phyloP scores from a whole-genome alignment of 2,113 vertebrate species.

The Nycticorax nycticorax region DNA sequence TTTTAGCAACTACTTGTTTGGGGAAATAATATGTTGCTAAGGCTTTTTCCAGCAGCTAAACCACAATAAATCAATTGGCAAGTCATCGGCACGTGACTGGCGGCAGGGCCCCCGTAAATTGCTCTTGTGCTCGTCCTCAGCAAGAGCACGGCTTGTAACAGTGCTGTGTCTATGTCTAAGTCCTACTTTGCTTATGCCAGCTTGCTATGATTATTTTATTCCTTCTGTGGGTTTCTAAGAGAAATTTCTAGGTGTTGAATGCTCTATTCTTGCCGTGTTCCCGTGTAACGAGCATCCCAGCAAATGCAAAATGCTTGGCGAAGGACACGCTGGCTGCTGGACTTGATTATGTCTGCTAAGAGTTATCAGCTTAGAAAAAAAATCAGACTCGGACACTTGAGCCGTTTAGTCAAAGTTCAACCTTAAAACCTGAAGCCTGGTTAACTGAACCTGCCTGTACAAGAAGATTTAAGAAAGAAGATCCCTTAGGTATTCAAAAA shows the following conservation, averaged over 20 bases:
- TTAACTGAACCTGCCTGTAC: not conserved
- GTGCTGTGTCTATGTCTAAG: rapidly evolving
- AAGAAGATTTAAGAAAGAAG: not conserved
- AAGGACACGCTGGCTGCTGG: not conserved
- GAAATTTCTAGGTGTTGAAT: not conserved
- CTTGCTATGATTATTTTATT: not conserved
- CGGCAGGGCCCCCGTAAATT: not conserved
- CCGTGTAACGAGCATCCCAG: rapidly evolving
- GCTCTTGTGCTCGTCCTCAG: not conserved
- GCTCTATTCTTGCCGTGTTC: not conserved
- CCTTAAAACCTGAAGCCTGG: not conserved
- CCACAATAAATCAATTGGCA: not conserved
- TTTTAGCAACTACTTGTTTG: not conserved
- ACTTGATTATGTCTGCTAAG: not conserved
- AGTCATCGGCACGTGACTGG: not conserved
- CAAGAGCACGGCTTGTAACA: rapidly evolving
- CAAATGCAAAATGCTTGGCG: not conserved
- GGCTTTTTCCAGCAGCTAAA: not conserved
- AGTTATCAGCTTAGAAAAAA: not conserved
- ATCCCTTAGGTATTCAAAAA: not conserved
- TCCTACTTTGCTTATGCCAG: not conserved
- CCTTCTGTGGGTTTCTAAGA: not conserved
- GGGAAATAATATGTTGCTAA: not conserved
- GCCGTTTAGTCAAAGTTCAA: constrained; percentile 8
- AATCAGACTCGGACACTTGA: not conserved